Conservation (phyloP, 1,140 invertebrate species). For the Caenorhabditis remanei region DNA sequence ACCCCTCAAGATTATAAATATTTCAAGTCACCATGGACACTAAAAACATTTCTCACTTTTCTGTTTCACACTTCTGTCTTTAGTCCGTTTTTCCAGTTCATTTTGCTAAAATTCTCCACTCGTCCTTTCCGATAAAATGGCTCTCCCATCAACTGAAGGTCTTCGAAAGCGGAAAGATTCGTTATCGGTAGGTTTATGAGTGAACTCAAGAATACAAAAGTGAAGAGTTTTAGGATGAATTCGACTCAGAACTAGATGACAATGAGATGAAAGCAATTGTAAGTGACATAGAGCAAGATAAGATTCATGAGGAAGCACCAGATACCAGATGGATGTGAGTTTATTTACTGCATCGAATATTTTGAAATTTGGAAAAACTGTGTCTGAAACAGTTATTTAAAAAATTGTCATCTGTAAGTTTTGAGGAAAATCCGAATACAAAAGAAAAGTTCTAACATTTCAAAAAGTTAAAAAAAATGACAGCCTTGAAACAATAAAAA, state of each 20-base stretch:
- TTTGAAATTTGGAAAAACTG: too few relatives aligned
- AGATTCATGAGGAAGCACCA: conserved; percentile 37
- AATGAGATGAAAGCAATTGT: conserved; percentile 67
- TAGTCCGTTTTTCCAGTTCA: neutral
- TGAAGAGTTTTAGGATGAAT: conserved; percentile 30
- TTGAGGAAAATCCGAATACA: too few relatives aligned
- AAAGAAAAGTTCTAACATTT: too few relatives aligned
- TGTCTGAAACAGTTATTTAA: too few relatives aligned
- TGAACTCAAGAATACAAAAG: neutral
- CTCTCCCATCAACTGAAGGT: neutral
- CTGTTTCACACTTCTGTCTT: neutral
- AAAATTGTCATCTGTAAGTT: too few relatives aligned
- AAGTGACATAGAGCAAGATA: conserved; percentile 60
- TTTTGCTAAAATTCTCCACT: neutral
- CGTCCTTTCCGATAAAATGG: neutral
- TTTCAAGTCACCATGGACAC: neutral
- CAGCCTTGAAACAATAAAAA: neutral
- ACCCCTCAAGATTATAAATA: neutral
- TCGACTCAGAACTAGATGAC: conserved; percentile 29
- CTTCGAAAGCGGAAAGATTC: conserved; percentile 13
- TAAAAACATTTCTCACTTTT: neutral
- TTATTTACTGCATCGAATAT: neutral
- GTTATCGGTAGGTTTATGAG: neutral
- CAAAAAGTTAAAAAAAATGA: too few relatives aligned
- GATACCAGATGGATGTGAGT: conserved; percentile 63